These are phyloP conservation scores for Enteromius afrohamiltoni DNA, from an alignment of 2,797 vertebrate species.

Conservation along the genomic window DNA sequence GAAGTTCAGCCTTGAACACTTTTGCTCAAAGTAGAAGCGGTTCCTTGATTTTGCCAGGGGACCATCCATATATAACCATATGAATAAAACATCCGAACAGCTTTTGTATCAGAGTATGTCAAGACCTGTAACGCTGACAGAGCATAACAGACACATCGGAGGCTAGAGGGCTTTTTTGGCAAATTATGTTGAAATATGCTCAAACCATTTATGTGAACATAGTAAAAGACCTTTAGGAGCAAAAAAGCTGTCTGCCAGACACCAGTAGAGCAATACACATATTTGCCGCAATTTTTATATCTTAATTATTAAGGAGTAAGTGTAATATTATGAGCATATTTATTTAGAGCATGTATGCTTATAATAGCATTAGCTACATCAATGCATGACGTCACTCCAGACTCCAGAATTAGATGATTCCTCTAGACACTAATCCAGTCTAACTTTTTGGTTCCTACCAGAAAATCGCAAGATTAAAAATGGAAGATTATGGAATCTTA, in stretches of 20 bases:
- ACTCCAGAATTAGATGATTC: constrained; percentile 16
- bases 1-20: constrained; percentile 34
- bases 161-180: constrained; percentile 50
- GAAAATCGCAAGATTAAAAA: constrained; percentile 36
- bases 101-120: constrained; percentile 65
- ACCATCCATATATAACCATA: constrained; percentile 73
- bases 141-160: constrained; percentile 47
- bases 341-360: not conserved
- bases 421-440: constrained; percentile 32
- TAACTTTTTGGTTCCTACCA: constrained; percentile 26
- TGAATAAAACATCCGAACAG: constrained; percentile 78
- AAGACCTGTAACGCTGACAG: constrained; percentile 58
- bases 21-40: constrained; percentile 59
- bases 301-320: not conserved
- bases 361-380: not conserved
- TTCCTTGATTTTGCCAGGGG: constrained; percentile 75
- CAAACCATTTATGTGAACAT: constrained; percentile 45
- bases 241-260: constrained; percentile 1
- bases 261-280: constrained; percentile 16
- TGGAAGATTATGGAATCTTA: constrained; percentile 48
- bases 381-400: not conserved
- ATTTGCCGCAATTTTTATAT: not conserved
- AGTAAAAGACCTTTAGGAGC: constrained; percentile 7
- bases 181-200: constrained; percentile 62
- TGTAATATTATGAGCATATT: not conserved